A percentile compares a stretch with the other conserved stretches of the same genome.
Conservation (phyloP, 2,113 vertebrate genomes). For the Chloropsis cyanopogon region DNA sequence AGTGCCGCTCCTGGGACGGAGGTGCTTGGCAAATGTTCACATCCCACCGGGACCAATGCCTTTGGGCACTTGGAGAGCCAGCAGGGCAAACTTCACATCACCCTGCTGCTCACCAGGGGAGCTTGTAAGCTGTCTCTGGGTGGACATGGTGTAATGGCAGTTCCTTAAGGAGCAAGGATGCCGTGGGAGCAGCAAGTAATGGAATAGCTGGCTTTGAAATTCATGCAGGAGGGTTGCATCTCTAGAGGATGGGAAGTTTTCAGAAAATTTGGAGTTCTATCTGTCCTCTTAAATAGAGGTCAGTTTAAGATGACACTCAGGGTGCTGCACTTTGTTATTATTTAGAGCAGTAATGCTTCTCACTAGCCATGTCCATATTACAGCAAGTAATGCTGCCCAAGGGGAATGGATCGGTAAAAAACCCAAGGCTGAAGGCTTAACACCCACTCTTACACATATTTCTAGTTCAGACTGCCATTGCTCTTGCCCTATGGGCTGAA, state of each 20-base stretch:
- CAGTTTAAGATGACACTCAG: background rate
- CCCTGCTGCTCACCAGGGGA: background rate
- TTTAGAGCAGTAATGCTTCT: background rate
- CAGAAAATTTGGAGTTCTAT: background rate
- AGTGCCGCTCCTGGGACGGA: accelerated
- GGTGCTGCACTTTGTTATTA: background rate
- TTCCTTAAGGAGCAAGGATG: background rate
- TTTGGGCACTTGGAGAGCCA: background rate
- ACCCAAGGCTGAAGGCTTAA: background rate
- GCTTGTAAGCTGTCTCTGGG: background rate
- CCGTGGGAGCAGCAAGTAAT: background rate
- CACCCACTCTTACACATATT: background rate
- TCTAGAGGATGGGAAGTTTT: background rate
- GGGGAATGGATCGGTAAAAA: background rate
- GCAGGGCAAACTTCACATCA: background rate
- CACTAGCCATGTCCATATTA: background rate
- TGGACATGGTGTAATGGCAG: accelerated
- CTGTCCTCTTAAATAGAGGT: background rate
- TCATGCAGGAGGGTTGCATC: too few relatives aligned
- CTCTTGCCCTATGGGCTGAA: accelerated
- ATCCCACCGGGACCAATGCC: background rate
- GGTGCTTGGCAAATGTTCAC: accelerated
- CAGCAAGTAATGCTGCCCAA: background rate
- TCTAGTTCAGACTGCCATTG: background rate
- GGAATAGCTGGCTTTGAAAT: background rate